A percentile compares a stretch with the other conserved stretches of the same genome.
Evolutionary conservation across 2,113 vertebrate species (phyloP).

Genomic region (Aphyosemion australe): DNA sequence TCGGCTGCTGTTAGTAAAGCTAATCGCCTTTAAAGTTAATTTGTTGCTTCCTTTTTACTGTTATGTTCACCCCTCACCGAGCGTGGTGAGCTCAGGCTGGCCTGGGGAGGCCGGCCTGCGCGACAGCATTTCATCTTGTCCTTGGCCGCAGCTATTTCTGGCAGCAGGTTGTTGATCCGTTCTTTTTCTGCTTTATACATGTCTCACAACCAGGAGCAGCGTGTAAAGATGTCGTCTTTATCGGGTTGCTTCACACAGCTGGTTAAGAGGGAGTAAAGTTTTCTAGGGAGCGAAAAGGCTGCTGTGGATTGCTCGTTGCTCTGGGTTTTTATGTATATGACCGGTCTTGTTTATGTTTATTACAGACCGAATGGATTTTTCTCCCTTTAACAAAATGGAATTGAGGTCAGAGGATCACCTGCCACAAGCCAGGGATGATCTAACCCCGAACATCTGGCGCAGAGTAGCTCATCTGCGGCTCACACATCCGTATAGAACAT

Average conservation of each 20-base stretch:
- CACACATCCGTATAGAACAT: slow-evolving; percentile 1
- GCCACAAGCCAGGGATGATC: slow-evolving; percentile 30
- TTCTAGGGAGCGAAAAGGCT: slow-evolving; percentile 10
- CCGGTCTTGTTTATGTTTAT: slow-evolving; percentile 19
- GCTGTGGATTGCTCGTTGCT: slow-evolving; percentile 1
- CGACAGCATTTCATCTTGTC: slow-evolving; percentile 42
- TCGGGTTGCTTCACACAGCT: slow-evolving; percentile 26
- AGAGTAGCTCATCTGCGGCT: slow-evolving; percentile 32
- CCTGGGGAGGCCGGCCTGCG: slow-evolving; percentile 30
- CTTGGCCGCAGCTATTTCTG: slow-evolving; percentile 56
- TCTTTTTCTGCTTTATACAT: slow-evolving; percentile 39
- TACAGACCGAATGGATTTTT: slow-evolving; percentile 40
- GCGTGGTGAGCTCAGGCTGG: slow-evolving; percentile 26
- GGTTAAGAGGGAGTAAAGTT: slow-evolving; percentile 14
- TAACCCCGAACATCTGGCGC: slow-evolving; percentile 32
- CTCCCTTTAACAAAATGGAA: slow-evolving; percentile 51
- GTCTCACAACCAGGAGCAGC: slow-evolving; percentile 33
- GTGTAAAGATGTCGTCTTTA: slow-evolving; percentile 31
- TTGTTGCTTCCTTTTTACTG: slow-evolving; percentile 51
- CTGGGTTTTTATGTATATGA: slow-evolving; percentile 6
- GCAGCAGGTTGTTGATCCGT: slow-evolving; percentile 35
- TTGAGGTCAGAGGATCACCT: slow-evolving; percentile 65
- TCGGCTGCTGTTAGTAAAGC: slow-evolving; percentile 27
- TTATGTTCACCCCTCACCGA: slow-evolving; percentile 20
- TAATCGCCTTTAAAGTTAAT: slow-evolving; percentile 54